Base-by-base conservation (phyloP, 2,888 invertebrate genomes). In the Tipula confusa region DNA sequence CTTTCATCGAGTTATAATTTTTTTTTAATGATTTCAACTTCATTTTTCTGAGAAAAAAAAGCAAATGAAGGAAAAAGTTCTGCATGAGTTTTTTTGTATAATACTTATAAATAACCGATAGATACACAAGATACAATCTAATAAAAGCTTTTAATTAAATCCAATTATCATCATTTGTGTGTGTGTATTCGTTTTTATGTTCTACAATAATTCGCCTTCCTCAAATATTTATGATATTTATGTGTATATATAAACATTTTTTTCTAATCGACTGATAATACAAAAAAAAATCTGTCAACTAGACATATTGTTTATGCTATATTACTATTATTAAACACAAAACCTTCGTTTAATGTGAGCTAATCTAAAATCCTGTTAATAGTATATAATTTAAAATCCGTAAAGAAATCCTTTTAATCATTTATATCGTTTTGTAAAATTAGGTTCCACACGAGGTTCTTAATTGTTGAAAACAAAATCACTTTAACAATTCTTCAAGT, bases 141-240 rank as follows among this genome's bases (percentile, higher is more conserved):
- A 64, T 64, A 64, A 64, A 64, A 64, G 64, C 64, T 64, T 64
- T 64, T 64, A 64, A 64, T 64, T 64, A 64, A 64, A 64, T 64
- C 64, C 64, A 64, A 64, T 64, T 64, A 64, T 64, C 64, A 64
- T 24, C 24, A 64, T 64, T 9, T 64, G 43, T 43, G 43, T 43
- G 7, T n/a, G 43, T 43, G 43, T 43, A 3, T 33, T n/a, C n/a
- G 33, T 33, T 2, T 33, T 18, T 64, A 5, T 64, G 24, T 24
- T 6, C 64, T 24, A 24, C 9, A 64, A 9, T 64, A 64, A 64
- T 64, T 24, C 64, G 9, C 64, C 64, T 64, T 18, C 64, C 24
- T 64, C 64, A 24, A 64, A 24, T 64, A 64, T 64, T 64, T 64
- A 64, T 64, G 64, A 64, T 64, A 9, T 64, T 64, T n/a, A n/a